These are phyloP conservation scores for Lichenostomus cassidix DNA, from an alignment of 2,113 vertebrate genomes.

Conservation along the genomic window DNA sequence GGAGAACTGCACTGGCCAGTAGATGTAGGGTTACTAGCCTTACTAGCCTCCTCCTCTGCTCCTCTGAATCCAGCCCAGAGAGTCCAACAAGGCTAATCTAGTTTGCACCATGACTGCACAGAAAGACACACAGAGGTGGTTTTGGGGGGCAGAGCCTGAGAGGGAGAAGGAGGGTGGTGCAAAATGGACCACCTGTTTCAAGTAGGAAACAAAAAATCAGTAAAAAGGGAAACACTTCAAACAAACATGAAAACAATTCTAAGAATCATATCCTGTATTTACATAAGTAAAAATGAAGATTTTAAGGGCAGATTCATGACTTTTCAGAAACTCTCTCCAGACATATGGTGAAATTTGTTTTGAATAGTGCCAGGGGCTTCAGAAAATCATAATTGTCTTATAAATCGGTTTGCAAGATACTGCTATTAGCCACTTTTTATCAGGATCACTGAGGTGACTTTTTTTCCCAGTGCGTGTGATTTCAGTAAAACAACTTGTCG, in stretches of 20 bases:
- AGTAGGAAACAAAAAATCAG: background rate
- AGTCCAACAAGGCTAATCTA: background rate
- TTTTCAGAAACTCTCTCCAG: background rate
- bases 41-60: background rate
- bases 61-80: background rate
- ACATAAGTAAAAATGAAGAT: background rate
- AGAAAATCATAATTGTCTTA: background rate
- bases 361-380: background rate
- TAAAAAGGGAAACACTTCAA: background rate
- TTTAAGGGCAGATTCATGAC: background rate
- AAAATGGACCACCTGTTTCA: background rate
- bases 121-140: background rate
- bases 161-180: background rate
- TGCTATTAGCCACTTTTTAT: background rate
- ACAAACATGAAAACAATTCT: background rate
- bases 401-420: background rate
- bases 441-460: background rate
- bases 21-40: background rate
- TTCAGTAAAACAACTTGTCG: constrained; percentile 35
- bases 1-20: background rate
- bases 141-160: background rate
- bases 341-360: background rate
- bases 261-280: background rate
- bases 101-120: background rate
- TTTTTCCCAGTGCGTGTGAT: background rate